Base-by-base conservation (phyloP, 2,113 vertebrate genomes). In the Hirundichthys speculiger region DNA sequence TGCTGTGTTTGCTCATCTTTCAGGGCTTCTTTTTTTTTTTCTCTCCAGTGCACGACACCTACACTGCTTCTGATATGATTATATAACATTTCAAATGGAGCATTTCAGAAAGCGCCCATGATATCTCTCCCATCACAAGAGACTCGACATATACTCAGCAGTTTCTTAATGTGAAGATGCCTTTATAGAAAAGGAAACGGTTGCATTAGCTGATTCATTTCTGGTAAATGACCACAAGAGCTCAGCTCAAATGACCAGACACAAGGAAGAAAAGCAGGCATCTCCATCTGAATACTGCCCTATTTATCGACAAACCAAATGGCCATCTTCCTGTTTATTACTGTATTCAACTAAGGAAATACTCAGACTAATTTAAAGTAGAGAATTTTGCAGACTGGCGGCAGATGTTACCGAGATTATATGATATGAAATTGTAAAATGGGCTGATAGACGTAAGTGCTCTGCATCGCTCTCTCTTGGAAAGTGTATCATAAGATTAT, bases 181-280 rank as follows among this genome's bases (percentile, higher is more conserved):
- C 66, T 71, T 38, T 62, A 43, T 41, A 48, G 45, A 49, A 59
- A 71, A 68, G 82, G 68, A 88, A 88, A 81, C 77, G 64, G 56
- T 63, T 65, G 71, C 84, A 88, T 88, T 88, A 84, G 73, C 64
- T 20, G 57, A 79, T 53, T 82, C 62, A 76, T 54, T 81, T 85
- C 82, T 86, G 54, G 54, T 77, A 77, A 82, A 80, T 72, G 68
- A 77, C 75, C 72, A 25, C 75, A 78, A 54, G 48, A 70, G 40
- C 60, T 53, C 64, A 19, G 73, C 80, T 88, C 58, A 73, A 39
- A 87, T 80, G 64, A 69, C 52, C 27, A 51, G 55, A 51, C 27
- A 51, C 8, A 70, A 46, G 45, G 16, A 42, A 30, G 41, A 42
- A 45, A 41, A 71, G 19, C 42, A 65, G 21, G n/a, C 72, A 57